A percentile compares a stretch with the other conserved stretches of the same genome.
These are phyloP conservation scores for Drosophila lini DNA, from an alignment of 1,140 invertebrate species.

Conservation along the genomic window DNA sequence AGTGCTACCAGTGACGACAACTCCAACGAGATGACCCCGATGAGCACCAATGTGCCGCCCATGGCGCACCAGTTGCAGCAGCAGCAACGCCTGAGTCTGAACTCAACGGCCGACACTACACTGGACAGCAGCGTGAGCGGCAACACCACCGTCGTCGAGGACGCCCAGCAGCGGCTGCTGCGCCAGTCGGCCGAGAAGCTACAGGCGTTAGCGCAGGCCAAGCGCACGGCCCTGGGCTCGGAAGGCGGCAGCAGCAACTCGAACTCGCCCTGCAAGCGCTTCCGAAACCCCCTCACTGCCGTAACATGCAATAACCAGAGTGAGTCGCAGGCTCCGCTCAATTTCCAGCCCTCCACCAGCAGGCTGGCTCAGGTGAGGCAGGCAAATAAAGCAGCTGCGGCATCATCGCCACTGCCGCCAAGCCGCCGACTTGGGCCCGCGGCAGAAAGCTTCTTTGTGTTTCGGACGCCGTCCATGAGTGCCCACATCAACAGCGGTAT, in stretches of 20 bases:
- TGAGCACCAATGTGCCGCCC: constrained; percentile 53
- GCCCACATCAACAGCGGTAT: constrained; percentile 61
- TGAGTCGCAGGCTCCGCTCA: constrained; percentile 43
- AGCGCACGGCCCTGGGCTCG: constrained; percentile 33
- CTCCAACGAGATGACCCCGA: constrained; percentile 75
- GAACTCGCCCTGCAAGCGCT: constrained; percentile 67
- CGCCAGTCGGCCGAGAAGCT: constrained; percentile 47
- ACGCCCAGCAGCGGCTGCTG: constrained; percentile 33
- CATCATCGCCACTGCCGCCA: background rate
- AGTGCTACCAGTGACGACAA: constrained; percentile 77
- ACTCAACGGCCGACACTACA: constrained; percentile 49
- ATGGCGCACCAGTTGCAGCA: constrained; percentile 70
- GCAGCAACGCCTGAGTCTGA: constrained; percentile 43
- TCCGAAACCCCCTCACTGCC: constrained; percentile 69
- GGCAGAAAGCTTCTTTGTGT: constrained; percentile 69
- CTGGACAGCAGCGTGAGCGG: constrained; percentile 41
- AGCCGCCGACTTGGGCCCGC: constrained; percentile 18
- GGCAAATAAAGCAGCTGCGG: constrained; percentile 32
- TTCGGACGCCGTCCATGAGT: constrained; percentile 57
- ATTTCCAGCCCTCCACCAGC: constrained; percentile 70
- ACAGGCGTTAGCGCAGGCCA: constrained; percentile 42
- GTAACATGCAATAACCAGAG: constrained; percentile 49
- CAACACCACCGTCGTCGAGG: constrained; percentile 49
- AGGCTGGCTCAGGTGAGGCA: constrained; percentile 56
- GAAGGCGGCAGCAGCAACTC: constrained; percentile 65